Evolutionary conservation across 1,140 invertebrate genomes (phyloP).

Genomic region (Dufourea novaeangliae): DNA sequence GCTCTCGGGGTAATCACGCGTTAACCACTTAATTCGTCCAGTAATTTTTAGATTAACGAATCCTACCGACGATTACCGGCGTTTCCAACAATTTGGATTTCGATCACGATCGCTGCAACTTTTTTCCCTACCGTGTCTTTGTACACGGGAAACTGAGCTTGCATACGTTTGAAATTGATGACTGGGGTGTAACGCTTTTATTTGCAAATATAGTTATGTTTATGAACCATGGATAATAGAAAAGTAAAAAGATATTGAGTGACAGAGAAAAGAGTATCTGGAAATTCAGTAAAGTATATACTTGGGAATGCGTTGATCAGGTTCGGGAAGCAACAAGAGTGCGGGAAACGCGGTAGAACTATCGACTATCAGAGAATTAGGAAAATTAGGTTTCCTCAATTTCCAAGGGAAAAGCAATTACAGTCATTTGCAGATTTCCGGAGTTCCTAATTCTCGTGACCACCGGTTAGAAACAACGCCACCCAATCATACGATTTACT

Average conservation of each 20-base stretch:
- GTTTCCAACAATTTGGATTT: background rate
- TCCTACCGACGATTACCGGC: background rate
- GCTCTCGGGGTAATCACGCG: constrained; percentile 30
- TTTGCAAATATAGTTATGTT: background rate
- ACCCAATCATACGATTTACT: constrained; percentile 61
- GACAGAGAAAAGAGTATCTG: background rate
- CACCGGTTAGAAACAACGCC: constrained; percentile 59
- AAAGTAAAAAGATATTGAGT: too few species aligned
- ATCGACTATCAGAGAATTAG: constrained; percentile 64
- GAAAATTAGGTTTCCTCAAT: constrained; percentile 70
- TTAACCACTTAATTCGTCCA: constrained; percentile 37
- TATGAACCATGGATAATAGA: too few species aligned
- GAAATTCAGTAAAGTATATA: background rate
- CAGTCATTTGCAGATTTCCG: constrained; percentile 70
- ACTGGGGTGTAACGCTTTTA: background rate
- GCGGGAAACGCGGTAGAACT: background rate
- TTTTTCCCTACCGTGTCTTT: background rate
- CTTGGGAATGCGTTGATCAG: background rate
- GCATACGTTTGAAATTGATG: background rate
- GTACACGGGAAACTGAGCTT: background rate
- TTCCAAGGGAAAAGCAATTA: constrained; percentile 67
- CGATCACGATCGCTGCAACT: background rate
- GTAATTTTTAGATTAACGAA: constrained; percentile 45
- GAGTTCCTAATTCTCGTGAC: constrained; percentile 63
- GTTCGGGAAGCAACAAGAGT: background rate